Conservation (phyloP, 92 coral and sea anemone genomes). For the Parazoanthus atlanticus region DNA sequence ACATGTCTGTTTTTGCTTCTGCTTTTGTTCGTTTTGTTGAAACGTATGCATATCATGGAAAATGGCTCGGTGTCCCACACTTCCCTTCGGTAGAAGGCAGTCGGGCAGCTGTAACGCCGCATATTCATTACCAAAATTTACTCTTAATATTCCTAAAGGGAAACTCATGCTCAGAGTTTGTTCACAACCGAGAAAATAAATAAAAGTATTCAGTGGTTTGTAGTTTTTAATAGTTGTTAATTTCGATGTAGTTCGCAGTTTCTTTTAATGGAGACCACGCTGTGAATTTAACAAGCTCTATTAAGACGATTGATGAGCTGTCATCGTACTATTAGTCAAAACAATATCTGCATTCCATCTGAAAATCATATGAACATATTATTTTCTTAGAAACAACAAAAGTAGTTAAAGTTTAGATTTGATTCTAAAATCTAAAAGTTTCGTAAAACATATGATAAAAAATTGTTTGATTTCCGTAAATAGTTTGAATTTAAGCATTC, state of each 20-base stretch:
- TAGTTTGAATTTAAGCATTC: background rate
- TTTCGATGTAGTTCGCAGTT: background rate
- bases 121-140: background rate
- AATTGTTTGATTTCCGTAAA: background rate
- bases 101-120: background rate
- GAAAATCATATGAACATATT: slow-evolving; percentile 1
- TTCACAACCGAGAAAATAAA: background rate
- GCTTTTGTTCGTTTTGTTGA: background rate
- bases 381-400: background rate
- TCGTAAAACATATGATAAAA: background rate
- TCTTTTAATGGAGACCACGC: slow-evolving; percentile 1
- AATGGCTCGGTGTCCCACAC: background rate
- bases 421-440: background rate
- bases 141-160: background rate
- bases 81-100: background rate
- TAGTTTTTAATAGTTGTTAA: slow-evolving; percentile 23
- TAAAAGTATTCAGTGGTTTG: slow-evolving; percentile 7
- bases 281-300: slow-evolving; percentile 15
- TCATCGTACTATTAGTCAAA: background rate
- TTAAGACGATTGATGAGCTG: background rate
- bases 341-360: background rate
- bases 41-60: no score
- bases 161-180: background rate
- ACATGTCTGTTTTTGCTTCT: no score
- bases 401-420: background rate